Evolutionary conservation across 2,797 vertebrate genomes (phyloP).

Genomic region (Poecilia wingei): DNA sequence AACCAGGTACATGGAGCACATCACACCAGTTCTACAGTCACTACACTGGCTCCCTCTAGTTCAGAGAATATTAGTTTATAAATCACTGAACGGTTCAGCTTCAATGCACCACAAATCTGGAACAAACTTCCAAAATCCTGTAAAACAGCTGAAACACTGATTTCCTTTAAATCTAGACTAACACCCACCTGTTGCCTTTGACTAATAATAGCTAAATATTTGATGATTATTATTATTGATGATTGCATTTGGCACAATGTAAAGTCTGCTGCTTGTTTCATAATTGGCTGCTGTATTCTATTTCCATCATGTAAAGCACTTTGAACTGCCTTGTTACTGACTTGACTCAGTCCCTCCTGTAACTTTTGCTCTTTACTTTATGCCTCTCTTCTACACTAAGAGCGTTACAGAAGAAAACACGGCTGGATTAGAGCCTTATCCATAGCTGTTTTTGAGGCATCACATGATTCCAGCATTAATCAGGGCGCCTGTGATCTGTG

Average conservation of each 20-base stretch:
- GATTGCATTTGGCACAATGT: background rate
- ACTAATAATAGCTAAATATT: background rate
- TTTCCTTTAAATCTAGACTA: no score
- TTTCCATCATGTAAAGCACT: background rate
- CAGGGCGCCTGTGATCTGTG: constrained; percentile 17
- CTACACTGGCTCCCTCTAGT: no score
- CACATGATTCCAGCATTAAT: constrained; percentile 52
- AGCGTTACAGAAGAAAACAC: background rate
- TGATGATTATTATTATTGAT: no score
- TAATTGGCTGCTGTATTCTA: background rate
- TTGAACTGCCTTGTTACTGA: background rate
- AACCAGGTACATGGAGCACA: no score
- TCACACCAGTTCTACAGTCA: no score
- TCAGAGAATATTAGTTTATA: no score
- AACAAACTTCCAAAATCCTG: no score
- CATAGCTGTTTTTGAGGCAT: constrained; percentile 31
- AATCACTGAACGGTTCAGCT: no score
- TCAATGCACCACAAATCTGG: no score
- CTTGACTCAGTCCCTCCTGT: background rate
- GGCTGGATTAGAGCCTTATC: constrained; percentile 7
- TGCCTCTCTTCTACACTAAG: background rate
- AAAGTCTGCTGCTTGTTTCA: background rate
- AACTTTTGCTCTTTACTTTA: background rate
- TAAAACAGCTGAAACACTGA: no score
- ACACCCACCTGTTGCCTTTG: background rate